phyloP scores from a whole-genome alignment of 2,113 vertebrate genomes.

The Mustela lutreola region DNA sequence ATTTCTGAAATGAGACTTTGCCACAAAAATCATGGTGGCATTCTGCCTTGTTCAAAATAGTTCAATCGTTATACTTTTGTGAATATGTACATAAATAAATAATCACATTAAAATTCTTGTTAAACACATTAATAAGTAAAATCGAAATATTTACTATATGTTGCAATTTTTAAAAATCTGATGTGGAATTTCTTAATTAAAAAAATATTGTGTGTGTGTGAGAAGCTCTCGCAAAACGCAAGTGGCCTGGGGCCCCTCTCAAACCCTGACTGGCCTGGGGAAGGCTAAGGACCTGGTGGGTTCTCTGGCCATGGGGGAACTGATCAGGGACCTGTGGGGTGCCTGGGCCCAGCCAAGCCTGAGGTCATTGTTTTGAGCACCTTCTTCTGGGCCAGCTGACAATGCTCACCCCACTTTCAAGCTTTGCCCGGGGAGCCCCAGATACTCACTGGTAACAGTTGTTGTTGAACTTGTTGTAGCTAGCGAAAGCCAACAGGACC shows the following conservation, averaged over 20 bases:
- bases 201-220: neutral
- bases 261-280: neutral
- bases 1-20: conserved; percentile 34
- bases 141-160: neutral
- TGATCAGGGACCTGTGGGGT: neutral
- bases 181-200: neutral
- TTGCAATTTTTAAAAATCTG: conserved; percentile 43
- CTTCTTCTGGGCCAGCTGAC: neutral
- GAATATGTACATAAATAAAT: neutral
- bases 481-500: conserved; percentile 96
- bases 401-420: neutral
- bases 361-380: fast-evolving
- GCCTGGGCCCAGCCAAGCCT: neutral
- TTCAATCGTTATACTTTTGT: neutral
- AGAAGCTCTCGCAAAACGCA: neutral
- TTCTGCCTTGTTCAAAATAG: neutral
- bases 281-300: neutral
- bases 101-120: neutral
- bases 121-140: conserved; percentile 14
- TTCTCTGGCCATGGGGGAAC: neutral
- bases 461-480: conserved; percentile 99
- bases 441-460: conserved; percentile 98
- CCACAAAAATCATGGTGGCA: neutral
- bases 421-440: neutral
- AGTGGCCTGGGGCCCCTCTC: neutral